Percentiles rank a stretch among this genome's conserved stretches.
Evolutionary conservation across 2,113 vertebrate genomes (phyloP).

Genomic region (Mobula hypostoma): DNA sequence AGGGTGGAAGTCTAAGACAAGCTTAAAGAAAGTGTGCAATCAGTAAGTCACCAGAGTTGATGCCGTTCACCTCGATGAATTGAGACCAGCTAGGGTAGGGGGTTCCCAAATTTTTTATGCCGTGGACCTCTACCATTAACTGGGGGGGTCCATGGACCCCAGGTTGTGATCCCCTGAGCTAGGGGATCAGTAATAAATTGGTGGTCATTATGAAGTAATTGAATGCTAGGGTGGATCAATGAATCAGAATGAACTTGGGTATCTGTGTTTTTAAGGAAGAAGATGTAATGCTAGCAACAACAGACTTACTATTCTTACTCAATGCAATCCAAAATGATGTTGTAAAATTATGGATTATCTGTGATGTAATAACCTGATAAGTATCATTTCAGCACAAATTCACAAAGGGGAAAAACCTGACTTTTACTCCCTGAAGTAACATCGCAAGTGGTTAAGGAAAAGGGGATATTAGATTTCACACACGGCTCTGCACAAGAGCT

Average conservation of each 20-base stretch:
- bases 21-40: not conserved
- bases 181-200: not conserved
- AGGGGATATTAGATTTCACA: not conserved
- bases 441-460: not conserved
- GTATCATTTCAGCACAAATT: not conserved
- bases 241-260: not conserved
- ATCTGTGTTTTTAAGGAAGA: not conserved
- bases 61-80: not conserved
- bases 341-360: not conserved
- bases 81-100: not conserved
- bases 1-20: not conserved
- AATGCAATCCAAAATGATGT: not conserved
- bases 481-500: not conserved
- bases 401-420: not conserved
- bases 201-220: not conserved
- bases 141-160: no score
- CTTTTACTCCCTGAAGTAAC: not conserved
- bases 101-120: no score
- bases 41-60: not conserved
- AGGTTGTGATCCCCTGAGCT: no score
- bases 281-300: not conserved
- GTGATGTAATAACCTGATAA: not conserved
- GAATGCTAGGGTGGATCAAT: not conserved
- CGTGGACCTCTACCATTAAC: no score
- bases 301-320: not conserved